Evolutionary conservation across 2,797 vertebrate genomes (phyloP).

Genomic region (Myioborus miniatus): DNA sequence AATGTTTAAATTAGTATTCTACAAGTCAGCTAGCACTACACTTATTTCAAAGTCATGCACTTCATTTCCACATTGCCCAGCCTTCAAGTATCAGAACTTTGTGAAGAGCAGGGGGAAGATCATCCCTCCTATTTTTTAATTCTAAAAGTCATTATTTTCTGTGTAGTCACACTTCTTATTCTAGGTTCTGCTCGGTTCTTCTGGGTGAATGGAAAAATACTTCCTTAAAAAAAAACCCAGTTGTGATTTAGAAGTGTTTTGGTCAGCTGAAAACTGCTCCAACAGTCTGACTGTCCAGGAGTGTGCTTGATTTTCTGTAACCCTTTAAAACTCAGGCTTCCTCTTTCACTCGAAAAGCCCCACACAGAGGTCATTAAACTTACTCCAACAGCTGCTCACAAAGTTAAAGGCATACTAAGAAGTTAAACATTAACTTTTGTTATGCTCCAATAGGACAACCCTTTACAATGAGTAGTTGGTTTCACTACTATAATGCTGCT

Average conservation of each 20-base stretch:
- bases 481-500: not conserved
- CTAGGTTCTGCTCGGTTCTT: not conserved
- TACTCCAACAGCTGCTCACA: not conserved
- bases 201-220: not conserved
- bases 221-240: not conserved
- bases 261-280: not conserved
- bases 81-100: not conserved
- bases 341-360: not conserved
- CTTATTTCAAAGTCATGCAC: not conserved
- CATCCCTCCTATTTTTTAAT: not conserved
- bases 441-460: not conserved
- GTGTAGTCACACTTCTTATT: not conserved
- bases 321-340: not conserved
- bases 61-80: accelerated
- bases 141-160: not conserved
- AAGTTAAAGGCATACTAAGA: not conserved
- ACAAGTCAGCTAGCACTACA: not conserved
- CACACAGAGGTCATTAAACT: not conserved
- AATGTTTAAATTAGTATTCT: not conserved
- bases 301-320: not conserved
- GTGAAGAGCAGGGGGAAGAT: not conserved
- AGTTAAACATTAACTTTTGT: not conserved
- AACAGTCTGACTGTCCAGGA: not conserved
- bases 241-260: not conserved
- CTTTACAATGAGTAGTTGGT: not conserved